Percentiles rank a stretch among this genome's conserved stretches.
Evolutionary conservation across 2,113 vertebrate species (phyloP).

Genomic region (Cyprinodon variegatus): DNA sequence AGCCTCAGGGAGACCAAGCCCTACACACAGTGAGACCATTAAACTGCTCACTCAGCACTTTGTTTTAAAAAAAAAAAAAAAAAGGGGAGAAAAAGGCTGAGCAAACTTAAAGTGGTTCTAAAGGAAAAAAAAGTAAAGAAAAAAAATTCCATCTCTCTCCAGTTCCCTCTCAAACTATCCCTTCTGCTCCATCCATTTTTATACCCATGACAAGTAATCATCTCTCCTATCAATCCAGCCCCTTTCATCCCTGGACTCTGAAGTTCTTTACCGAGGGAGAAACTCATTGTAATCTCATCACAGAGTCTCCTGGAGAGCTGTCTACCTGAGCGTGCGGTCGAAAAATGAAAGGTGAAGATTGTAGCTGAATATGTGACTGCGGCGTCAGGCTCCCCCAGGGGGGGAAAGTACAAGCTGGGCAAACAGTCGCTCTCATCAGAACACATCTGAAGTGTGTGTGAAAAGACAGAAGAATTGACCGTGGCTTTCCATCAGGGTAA

Average conservation of each 20-base stretch:
- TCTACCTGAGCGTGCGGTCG: constrained; percentile 69
- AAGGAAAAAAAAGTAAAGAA: constrained; percentile 20
- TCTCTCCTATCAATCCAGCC: constrained; percentile 77
- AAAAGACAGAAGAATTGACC: constrained; percentile 47
- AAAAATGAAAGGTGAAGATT: constrained; percentile 75
- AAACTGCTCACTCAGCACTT: constrained; percentile 77
- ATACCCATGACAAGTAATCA: constrained; percentile 80
- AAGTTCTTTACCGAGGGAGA: constrained; percentile 71
- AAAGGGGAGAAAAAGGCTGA: constrained; percentile 51
- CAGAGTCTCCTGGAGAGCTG: constrained; percentile 71
- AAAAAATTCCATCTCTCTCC: constrained; percentile 72
- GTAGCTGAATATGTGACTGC: constrained; percentile 62
- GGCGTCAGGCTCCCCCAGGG: constrained; percentile 32
- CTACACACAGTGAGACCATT: constrained; percentile 69
- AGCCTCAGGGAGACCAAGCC: constrained; percentile 63
- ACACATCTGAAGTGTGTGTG: constrained; percentile 58
- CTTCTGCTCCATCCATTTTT: constrained; percentile 73
- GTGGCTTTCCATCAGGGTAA: constrained; percentile 56
- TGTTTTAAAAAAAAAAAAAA: constrained; percentile 64
- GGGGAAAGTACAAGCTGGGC: constrained; percentile 57
- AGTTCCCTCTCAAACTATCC: constrained; percentile 65
- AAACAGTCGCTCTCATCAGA: constrained; percentile 70
- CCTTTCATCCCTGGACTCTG: constrained; percentile 76
- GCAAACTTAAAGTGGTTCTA: constrained; percentile 71
- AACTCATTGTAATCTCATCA: constrained; percentile 79